Evolutionary conservation across 2,113 vertebrate species (phyloP).

Genomic region (Nyctereutes procyonoides): DNA sequence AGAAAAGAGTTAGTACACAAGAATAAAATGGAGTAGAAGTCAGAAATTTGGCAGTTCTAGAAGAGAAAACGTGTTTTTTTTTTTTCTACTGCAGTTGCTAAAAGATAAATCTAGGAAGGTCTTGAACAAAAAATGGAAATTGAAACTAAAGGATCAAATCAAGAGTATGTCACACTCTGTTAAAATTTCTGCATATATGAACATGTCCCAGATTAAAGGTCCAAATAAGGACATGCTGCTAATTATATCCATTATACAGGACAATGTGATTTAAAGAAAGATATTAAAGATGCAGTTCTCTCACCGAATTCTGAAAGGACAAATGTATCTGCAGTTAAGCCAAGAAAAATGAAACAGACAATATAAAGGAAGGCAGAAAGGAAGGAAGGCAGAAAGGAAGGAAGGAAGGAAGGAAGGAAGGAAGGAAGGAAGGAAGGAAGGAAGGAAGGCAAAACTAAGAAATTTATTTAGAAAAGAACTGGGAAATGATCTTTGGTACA

Average conservation of each 20-base stretch:
- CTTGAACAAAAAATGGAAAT: not conserved
- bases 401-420: not conserved
- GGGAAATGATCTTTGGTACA: not conserved
- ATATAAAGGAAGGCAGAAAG: too few relatives aligned
- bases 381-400: not conserved
- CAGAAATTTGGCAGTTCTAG: not conserved
- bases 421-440: rapidly evolving
- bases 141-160: not conserved
- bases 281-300: not conserved
- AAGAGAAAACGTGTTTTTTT: not conserved
- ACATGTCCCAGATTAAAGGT: not conserved
- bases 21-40: not conserved
- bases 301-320: not conserved
- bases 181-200: not conserved
- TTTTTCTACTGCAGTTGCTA: not conserved
- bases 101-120: not conserved
- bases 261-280: not conserved
- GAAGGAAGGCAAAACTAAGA: not conserved
- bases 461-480: not conserved
- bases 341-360: not conserved
- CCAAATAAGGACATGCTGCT: not conserved
- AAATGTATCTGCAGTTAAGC: not conserved
- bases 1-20: not conserved
- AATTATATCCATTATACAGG: not conserved
- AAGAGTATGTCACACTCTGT: not conserved